Evolutionary conservation across 2,888 invertebrate species (phyloP).

Genomic region (Augiades crinisus): DNA sequence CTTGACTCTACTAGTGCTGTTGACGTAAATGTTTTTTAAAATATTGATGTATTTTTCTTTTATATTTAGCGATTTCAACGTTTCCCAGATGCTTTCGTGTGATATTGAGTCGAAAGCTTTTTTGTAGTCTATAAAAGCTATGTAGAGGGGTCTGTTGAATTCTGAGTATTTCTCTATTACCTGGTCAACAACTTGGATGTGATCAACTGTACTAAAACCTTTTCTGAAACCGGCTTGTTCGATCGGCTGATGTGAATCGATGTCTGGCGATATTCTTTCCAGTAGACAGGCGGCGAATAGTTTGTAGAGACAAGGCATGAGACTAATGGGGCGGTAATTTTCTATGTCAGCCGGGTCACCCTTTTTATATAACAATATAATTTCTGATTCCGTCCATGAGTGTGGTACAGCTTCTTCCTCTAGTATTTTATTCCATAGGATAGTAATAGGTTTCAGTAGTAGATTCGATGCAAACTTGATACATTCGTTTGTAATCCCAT

Average conservation of each 20-base stretch:
- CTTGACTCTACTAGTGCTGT: constrained; percentile 11
- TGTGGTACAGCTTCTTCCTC: constrained; percentile 1
- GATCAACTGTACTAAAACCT: constrained; percentile 24
- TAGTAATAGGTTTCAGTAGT: neutral
- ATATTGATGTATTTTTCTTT: constrained; percentile 18
- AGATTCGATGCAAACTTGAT: neutral
- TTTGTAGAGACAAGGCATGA: constrained; percentile 16
- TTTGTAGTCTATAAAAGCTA: constrained; percentile 28
- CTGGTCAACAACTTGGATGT: constrained; percentile 27
- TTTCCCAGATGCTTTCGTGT: constrained; percentile 27
- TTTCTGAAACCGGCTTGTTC: constrained; percentile 24
- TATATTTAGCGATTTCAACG: constrained; percentile 9
- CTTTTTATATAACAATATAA: constrained; percentile 9
- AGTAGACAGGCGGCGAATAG: constrained; percentile 24
- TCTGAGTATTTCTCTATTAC: constrained; percentile 26
- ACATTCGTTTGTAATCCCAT: constrained; percentile 26
- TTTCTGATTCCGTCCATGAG: constrained; percentile 5
- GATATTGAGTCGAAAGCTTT: constrained; percentile 28
- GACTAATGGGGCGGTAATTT: constrained; percentile 15
- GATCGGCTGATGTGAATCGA: constrained; percentile 17
- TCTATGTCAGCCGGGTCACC: neutral
- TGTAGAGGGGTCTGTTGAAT: constrained; percentile 22
- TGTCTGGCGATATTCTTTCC: neutral
- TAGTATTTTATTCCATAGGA: constrained; percentile 4
- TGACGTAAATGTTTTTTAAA: constrained; percentile 2